Evolutionary conservation across 2,113 vertebrate species (phyloP).

Genomic region (Dinomys branickii): DNA sequence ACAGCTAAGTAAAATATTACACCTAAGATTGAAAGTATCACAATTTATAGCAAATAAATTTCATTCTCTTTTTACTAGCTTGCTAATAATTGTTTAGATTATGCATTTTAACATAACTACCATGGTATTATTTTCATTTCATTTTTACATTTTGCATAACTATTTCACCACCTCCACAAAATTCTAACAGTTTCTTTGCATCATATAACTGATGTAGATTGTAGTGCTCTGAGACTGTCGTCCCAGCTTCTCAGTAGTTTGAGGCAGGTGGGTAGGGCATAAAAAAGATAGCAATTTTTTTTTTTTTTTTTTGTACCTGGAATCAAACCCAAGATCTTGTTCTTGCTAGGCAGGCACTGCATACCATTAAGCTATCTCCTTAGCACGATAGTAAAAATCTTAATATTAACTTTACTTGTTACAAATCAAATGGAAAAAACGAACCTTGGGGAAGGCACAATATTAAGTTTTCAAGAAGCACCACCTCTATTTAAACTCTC

Average conservation of each 20-base stretch:
- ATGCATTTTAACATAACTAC: background rate
- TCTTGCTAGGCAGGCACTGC: too few species aligned
- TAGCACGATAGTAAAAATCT: background rate
- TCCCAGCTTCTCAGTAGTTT: background rate
- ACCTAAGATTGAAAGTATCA: background rate
- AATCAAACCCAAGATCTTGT: too few species aligned
- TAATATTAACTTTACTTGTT: background rate
- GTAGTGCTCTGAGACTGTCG: background rate
- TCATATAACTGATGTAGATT: background rate
- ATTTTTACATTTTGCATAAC: background rate
- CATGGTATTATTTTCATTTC: background rate
- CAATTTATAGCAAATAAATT: background rate
- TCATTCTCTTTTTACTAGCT: background rate
- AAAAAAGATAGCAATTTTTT: background rate
- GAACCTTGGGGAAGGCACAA: background rate
- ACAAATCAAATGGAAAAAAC: background rate
- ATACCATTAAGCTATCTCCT: too few species aligned
- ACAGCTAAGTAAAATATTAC: background rate
- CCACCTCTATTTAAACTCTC: too few species aligned
- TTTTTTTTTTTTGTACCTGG: too few species aligned
- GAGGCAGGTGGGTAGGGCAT: background rate
- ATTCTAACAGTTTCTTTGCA: background rate
- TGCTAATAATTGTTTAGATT: background rate
- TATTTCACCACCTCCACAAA: background rate
- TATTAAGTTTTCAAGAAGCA: background rate